Base-by-base conservation (phyloP, 1,140 invertebrate species). In the Manduca sexta region DNA sequence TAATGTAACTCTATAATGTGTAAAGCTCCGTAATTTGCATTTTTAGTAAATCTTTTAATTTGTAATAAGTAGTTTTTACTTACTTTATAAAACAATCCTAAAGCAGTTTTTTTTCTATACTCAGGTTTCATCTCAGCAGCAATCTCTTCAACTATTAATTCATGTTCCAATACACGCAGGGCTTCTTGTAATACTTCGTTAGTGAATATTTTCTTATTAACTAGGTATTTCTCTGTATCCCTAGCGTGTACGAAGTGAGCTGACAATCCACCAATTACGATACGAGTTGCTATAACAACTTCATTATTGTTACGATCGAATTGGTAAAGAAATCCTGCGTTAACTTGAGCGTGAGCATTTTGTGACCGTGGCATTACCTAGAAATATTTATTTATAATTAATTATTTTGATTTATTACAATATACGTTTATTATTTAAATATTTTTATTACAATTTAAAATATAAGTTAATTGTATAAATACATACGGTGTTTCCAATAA, bases 271-370 rank as follows among this genome's bases (percentile, higher is more conserved):
- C 92, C 91, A 59, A 86, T 89, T 7, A 91, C 82, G 34, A 84
- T 75, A 11, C 86, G 87, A 3, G 90, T 90, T 26, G 86, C 87
- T 18, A 83, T 58, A 0, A 88, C 60, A 7, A 40, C 40, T 1
- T 56, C 64, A 18, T 60, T 43, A 0, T 72, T 56, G 2, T 58
- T 17, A 3, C 46, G 52, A 29, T 90, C 78, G 4, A 93, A 73
- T 75, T 90, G 86, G 37, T 91, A 88, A 0, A 90, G 76, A 63
- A 94, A 93, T 7, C 89, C 92, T 37, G 90, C 91, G 62, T 92
- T 93, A 0, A 94, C 89, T 58, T 90, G 89, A 0, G 92, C 92
- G 69, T 93, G 91, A 0, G 92, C 88, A 69, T 93, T 93, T 76
- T 92, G 90, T 8, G 88, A 87, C 54, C 92, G 80, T 3, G 90